Conservation (phyloP, 2,888 invertebrate species). For the Cacoxenus indagator region DNA sequence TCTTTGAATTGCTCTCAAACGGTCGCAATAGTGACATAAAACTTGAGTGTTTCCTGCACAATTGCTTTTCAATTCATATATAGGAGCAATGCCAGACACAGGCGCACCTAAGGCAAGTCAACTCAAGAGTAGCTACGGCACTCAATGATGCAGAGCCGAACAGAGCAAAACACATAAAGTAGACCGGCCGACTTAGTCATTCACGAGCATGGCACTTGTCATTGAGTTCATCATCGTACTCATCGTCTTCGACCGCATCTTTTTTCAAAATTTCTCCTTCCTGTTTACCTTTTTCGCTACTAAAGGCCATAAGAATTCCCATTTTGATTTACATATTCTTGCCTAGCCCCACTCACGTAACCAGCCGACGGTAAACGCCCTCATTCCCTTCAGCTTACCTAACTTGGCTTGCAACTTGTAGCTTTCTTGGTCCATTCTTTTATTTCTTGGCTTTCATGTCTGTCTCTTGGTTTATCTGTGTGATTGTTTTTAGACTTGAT, state of each 20-base stretch:
- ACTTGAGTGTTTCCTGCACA: constrained; percentile 60
- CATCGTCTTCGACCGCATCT: neutral
- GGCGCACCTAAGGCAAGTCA: neutral
- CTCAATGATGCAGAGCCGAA: neutral
- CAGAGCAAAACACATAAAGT: neutral
- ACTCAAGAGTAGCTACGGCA: neutral
- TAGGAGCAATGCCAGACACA: neutral
- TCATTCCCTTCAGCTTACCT: too few species aligned
- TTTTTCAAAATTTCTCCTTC: neutral
- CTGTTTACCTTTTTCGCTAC: neutral
- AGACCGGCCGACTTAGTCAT: neutral
- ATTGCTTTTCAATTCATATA: constrained; percentile 59
- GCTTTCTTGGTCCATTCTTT: constrained; percentile 11
- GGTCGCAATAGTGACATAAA: neutral
- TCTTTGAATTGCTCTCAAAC: neutral
- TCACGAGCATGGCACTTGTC: constrained; percentile 1
- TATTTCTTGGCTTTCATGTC: neutral
- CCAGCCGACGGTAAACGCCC: too few species aligned
- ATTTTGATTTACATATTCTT: constrained; percentile 1
- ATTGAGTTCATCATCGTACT: constrained; percentile 3
- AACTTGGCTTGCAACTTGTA: constrained; percentile 16
- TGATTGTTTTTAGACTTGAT: constrained; percentile 58
- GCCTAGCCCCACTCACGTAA: too few species aligned
- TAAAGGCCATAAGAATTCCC: neutral
- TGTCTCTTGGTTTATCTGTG: constrained; percentile 43